Evolutionary conservation across 2,888 invertebrate genomes (phyloP).

Genomic region (Heliconius hortense): DNA sequence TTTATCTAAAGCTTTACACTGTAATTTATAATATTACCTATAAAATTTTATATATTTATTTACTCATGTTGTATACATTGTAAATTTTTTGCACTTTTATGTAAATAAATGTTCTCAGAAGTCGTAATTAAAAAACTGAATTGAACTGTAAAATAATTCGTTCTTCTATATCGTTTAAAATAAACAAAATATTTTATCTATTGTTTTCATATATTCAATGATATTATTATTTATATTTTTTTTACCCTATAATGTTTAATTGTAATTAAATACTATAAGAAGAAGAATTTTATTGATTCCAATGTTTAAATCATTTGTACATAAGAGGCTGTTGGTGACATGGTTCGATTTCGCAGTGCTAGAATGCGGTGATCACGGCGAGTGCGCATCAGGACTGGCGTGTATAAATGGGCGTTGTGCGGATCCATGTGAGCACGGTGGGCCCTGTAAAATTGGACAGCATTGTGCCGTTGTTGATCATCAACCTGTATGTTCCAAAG

Average conservation of each 20-base stretch:
- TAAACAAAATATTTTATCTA: background rate
- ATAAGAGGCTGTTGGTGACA: slow-evolving; percentile 36
- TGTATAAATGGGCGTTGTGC: slow-evolving; percentile 90
- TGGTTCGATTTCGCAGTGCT: slow-evolving; percentile 82
- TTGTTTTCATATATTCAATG: background rate
- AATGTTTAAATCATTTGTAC: slow-evolving; percentile 39
- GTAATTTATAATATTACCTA: slow-evolving; percentile 42
- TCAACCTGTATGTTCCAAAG: slow-evolving; percentile 91
- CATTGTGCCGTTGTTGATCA: slow-evolving; percentile 92
- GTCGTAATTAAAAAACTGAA: background rate
- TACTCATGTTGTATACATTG: slow-evolving; percentile 30
- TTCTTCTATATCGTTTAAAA: background rate
- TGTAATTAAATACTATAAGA: background rate
- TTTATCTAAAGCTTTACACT: slow-evolving; percentile 58
- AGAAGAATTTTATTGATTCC: background rate
- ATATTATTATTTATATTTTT: background rate
- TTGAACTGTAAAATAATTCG: background rate
- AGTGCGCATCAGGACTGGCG: slow-evolving; percentile 89
- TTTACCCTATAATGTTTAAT: background rate
- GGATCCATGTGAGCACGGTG: slow-evolving; percentile 89
- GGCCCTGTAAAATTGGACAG: slow-evolving; percentile 88
- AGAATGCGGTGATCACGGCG: slow-evolving; percentile 89
- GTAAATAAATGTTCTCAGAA: background rate
- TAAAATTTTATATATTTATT: slow-evolving; percentile 36
- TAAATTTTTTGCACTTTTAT: slow-evolving; percentile 2